Evolutionary conservation across 2,797 vertebrate species (phyloP), one percentile per base, ranked within the genome.

Genomic region (Gallirallus australis): DNA sequence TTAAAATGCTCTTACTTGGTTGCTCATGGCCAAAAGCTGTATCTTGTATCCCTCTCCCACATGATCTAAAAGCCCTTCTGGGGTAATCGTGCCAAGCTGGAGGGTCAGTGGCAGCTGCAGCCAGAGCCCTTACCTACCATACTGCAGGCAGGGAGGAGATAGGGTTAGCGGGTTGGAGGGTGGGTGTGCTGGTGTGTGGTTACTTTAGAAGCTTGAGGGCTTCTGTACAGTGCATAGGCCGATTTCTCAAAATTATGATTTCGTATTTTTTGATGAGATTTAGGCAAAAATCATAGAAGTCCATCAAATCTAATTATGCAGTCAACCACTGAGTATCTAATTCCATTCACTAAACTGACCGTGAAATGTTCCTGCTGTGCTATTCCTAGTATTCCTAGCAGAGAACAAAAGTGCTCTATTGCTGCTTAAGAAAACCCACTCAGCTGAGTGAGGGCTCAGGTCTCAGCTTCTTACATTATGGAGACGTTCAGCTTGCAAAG

Each of bases 361-460:
- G 25, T 53, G 83, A 90, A 91, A 91, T 37, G 23, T 37, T 94
- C 82, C 69, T 69, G 59, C 83, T 82, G 83, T 84, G 83, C 42
- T 73, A 18, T 73, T 84, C 56, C 89, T 27, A 47, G 45, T 73
- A 18, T 73, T 84, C 56, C 89, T 27, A 47, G 45, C 39, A 81
- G 50, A 61, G 69, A 82, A 79, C 27, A 90, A 66, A 87, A 94
- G n/a, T 42, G 14, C 56, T 50, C 40, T 59, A 60, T 70, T 84
- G 72, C 53, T 72, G 54, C 80, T 82, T 63, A 31, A 76, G 83
- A 78, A 86, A 88, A 52, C n/a, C 7, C 70, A 54, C 37, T 65
- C 39, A 25, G 48, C 27, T 54, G 69, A 59, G 66, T 4, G 50
- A 72, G 39, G 6, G 52, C 48, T 86, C 57, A 50, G 48, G 16